A percentile compares a stretch with the other conserved stretches of the same genome.
Evolutionary conservation across 2,797 vertebrate species (phyloP).

Genomic region (Naso thynnoides): DNA sequence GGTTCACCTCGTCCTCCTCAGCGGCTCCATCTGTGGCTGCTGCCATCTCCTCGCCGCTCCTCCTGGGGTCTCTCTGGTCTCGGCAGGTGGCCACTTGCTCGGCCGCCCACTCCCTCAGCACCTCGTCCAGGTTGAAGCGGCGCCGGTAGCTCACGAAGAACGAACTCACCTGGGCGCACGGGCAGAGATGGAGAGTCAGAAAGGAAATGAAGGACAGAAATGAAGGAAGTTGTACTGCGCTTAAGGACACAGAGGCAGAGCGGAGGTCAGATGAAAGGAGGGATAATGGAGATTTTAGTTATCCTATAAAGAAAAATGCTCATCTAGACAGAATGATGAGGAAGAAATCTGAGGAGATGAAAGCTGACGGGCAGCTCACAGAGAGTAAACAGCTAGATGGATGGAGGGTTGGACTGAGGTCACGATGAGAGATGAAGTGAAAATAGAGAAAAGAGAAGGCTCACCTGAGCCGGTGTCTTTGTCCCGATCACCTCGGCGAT

Average conservation of each 20-base stretch:
- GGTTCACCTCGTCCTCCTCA: slow-evolving; percentile 80
- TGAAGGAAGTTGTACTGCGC: background rate
- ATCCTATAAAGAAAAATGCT: slow-evolving; percentile 9
- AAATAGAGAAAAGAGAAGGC: slow-evolving; percentile 72
- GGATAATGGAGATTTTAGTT: slow-evolving; percentile 34
- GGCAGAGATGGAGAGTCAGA: background rate
- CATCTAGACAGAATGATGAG: slow-evolving; percentile 5
- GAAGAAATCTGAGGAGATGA: slow-evolving; percentile 33
- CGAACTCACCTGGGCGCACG: slow-evolving; percentile 87
- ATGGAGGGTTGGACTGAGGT: slow-evolving; percentile 17
- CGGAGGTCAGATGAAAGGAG: slow-evolving; percentile 28
- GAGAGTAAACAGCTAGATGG: background rate
- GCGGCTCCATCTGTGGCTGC: slow-evolving; percentile 68
- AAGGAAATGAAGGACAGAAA: background rate
- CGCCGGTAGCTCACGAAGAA: slow-evolving; percentile 94
- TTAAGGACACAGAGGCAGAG: slow-evolving; percentile 28
- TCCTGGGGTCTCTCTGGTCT: slow-evolving; percentile 72
- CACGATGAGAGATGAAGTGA: background rate
- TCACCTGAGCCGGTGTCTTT: slow-evolving; percentile 92
- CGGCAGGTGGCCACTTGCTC: slow-evolving; percentile 87
- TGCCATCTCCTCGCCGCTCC: slow-evolving; percentile 77
- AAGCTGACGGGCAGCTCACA: slow-evolving; percentile 31
- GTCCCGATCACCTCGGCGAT: slow-evolving; percentile 93
- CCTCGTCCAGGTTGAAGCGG: slow-evolving; percentile 93
- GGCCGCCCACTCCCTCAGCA: slow-evolving; percentile 93